Percentiles rank a stretch among this genome's conserved stretches.
phyloP scores from a whole-genome alignment of 2,113 vertebrate genomes.

The Sorex araneus region DNA sequence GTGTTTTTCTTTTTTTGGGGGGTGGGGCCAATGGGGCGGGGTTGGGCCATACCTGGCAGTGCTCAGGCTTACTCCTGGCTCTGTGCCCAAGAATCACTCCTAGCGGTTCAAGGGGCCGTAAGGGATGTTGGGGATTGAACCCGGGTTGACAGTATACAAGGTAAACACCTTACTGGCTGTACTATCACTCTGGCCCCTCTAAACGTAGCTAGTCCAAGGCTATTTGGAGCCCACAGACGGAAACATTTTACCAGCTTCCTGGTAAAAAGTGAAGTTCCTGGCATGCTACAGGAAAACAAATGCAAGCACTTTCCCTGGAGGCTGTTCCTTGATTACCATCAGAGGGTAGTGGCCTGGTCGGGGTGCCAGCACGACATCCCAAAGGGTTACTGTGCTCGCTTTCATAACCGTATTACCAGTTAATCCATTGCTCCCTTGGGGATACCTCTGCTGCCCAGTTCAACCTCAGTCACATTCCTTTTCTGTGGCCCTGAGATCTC shows the following conservation, averaged over 20 bases:
- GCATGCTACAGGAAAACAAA: slow-evolving; percentile 1
- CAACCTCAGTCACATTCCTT: slow-evolving; percentile 3
- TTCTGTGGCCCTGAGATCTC: not conserved
- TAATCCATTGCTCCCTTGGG: slow-evolving; percentile 55
- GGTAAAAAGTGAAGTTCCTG: slow-evolving; percentile 6
- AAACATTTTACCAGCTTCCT: not conserved
- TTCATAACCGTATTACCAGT: not conserved
- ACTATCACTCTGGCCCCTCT: no score
- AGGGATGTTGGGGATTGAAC: no score
- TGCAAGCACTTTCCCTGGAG: slow-evolving; percentile 2
- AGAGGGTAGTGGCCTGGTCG: not conserved
- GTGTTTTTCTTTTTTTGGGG: no score
- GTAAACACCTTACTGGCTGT: no score
- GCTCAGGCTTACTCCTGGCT: no score
- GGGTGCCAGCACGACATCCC: slow-evolving; percentile 4
- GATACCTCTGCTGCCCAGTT: not conserved
- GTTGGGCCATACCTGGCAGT: no score
- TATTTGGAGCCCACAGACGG: not conserved
- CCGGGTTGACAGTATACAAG: no score
- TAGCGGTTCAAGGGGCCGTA: no score
- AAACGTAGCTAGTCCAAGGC: not conserved
- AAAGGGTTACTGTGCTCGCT: not conserved
- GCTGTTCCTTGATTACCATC: slow-evolving; percentile 60
- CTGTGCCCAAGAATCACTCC: no score
- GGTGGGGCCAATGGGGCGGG: no score